A percentile compares a stretch with the other conserved stretches of the same genome.
Conservation (phyloP, 2,113 vertebrate genomes). For the Lichenostomus cassidix region DNA sequence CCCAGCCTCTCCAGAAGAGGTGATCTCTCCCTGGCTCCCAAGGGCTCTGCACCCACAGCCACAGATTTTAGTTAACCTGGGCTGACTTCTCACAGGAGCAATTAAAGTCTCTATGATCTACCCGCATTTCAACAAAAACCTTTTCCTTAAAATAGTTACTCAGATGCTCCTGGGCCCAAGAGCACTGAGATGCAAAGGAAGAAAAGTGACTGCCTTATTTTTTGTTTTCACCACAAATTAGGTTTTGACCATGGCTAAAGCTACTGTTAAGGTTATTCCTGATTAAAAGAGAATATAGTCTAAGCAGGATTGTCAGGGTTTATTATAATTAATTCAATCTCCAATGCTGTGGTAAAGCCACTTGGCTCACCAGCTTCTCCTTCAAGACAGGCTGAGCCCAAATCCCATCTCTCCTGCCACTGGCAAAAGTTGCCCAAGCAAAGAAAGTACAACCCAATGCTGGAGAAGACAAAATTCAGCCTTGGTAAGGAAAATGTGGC, state of each 20-base stretch:
- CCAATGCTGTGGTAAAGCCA: neutral
- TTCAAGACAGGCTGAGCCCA: neutral
- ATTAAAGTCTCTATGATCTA: constrained; percentile 61
- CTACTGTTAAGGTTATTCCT: constrained; percentile 18
- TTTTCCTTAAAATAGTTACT: constrained; percentile 63
- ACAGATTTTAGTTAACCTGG: constrained; percentile 54
- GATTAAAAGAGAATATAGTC: constrained; percentile 29
- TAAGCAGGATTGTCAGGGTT: neutral
- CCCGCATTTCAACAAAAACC: constrained; percentile 46
- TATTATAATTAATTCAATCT: neutral
- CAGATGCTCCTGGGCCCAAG: constrained; percentile 57
- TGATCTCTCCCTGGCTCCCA: neutral
- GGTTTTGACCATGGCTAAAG: constrained; percentile 32
- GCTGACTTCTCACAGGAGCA: constrained; percentile 58
- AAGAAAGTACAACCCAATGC: neutral
- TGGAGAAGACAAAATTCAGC: neutral
- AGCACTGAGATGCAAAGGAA: constrained; percentile 61
- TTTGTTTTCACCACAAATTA: constrained; percentile 45
- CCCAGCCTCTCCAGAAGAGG: neutral
- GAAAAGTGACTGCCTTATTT: constrained; percentile 29
- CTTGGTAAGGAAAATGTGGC: neutral
- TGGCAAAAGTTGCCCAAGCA: neutral
- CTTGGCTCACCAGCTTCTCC: fast-evolving
- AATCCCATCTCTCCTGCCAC: neutral
- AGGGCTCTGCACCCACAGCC: neutral